phyloP scores from a whole-genome alignment of 2,888 invertebrate species.

The Cheilosia urbana region DNA sequence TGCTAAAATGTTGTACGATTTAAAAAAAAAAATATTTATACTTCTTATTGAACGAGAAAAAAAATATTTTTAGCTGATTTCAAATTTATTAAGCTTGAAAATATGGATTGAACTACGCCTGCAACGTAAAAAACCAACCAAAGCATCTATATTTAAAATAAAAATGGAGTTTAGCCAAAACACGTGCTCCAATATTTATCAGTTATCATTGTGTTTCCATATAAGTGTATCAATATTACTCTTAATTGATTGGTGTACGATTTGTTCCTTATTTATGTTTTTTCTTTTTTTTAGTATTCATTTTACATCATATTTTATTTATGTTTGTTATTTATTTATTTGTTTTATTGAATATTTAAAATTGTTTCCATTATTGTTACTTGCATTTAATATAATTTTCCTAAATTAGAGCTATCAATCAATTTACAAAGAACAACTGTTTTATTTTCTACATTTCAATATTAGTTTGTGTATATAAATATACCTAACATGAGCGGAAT shows the following conservation, averaged over 20 bases:
- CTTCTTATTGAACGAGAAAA: constrained; percentile 71
- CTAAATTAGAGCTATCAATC: constrained; percentile 60
- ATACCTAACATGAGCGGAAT: constrained; percentile 62
- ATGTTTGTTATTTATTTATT: constrained; percentile 10
- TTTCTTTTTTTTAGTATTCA: constrained; percentile 31
- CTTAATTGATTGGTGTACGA: constrained; percentile 75
- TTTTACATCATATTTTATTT: constrained; percentile 60
- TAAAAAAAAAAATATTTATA: constrained; percentile 70
- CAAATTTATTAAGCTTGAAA: constrained; percentile 77
- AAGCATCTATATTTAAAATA: constrained; percentile 75
- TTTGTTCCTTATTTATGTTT: constrained; percentile 37
- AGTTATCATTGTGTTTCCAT: constrained; percentile 73
- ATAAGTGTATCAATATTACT: constrained; percentile 74
- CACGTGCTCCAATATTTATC: constrained; percentile 78
- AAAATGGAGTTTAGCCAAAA: constrained; percentile 80
- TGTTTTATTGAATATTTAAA: constrained; percentile 44
- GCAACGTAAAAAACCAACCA: constrained; percentile 78
- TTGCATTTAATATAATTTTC: constrained; percentile 62
- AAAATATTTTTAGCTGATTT: constrained; percentile 75
- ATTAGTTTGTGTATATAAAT: constrained; percentile 68
- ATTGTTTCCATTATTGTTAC: constrained; percentile 61
- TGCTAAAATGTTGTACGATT: constrained; percentile 72
- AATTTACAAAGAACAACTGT: constrained; percentile 21
- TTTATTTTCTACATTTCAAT: constrained; percentile 38
- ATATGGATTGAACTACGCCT: constrained; percentile 81